Percentiles rank a stretch among this genome's conserved stretches.
Evolutionary conservation across 2,113 vertebrate species (phyloP).

Genomic region (Calypte anna): DNA sequence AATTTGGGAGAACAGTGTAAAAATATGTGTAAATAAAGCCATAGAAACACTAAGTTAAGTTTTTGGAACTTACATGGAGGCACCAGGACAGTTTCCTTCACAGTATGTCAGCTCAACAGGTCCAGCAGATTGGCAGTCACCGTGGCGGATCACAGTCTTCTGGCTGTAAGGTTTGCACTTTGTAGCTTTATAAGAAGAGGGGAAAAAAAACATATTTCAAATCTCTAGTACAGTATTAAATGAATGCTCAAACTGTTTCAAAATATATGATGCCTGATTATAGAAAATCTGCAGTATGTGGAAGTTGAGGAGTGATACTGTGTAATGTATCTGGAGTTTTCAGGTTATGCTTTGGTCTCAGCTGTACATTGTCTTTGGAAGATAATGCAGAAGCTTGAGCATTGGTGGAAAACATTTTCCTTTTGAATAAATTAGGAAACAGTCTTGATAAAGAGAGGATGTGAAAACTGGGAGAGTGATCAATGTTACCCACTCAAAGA

Average conservation of each 20-base stretch:
- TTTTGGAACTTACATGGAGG: conserved; percentile 82
- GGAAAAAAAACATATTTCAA: background rate
- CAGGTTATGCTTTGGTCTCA: background rate
- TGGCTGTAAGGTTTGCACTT: conserved; percentile 72
- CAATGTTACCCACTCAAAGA: background rate
- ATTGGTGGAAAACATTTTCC: background rate
- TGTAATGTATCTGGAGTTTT: background rate
- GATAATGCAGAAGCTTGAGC: background rate
- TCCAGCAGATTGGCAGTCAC: conserved; percentile 73
- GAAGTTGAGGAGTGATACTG: background rate
- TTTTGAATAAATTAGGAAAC: background rate
- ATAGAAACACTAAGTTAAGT: background rate
- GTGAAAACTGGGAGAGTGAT: background rate
- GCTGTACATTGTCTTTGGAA: background rate
- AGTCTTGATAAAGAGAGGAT: background rate
- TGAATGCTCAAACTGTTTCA: background rate
- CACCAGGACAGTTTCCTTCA: conserved; percentile 81
- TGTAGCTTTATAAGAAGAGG: background rate
- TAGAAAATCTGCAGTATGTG: background rate
- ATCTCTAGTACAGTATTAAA: background rate
- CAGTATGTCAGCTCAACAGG: conserved; percentile 82
- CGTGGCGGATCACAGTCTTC: conserved; percentile 60
- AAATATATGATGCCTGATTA: background rate
- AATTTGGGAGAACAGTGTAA: background rate
- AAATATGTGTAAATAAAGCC: background rate